phyloP scores from a whole-genome alignment of 2,888 invertebrate species.

The Andrena fulva region DNA sequence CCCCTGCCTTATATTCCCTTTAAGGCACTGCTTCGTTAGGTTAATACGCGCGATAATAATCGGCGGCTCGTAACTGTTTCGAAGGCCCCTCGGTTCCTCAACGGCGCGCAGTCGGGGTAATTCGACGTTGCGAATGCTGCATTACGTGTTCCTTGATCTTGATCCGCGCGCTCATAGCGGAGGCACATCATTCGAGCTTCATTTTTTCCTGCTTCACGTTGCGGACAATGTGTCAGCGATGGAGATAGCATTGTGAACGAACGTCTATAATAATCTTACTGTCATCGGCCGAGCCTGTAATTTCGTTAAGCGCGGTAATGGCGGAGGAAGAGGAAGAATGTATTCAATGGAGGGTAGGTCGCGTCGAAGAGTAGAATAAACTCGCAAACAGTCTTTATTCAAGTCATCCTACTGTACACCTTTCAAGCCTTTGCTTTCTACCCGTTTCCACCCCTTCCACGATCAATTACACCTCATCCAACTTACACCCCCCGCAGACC shows the following conservation, averaged over 20 bases:
- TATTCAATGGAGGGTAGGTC: background rate
- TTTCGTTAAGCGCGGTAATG: conserved; percentile 36
- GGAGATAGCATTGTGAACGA: conserved; percentile 26
- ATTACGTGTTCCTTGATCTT: conserved; percentile 15
- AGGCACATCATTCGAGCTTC: background rate
- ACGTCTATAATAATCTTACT: background rate
- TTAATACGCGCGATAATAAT: conserved; percentile 53
- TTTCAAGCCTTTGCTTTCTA: too few relatives aligned
- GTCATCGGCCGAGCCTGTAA: conserved; percentile 9
- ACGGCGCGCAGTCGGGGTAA: conserved; percentile 1
- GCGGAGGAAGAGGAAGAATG: background rate
- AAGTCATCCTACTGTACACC: too few relatives aligned
- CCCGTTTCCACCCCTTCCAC: background rate
- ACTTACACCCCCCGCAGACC: conserved; percentile 3
- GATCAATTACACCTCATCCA: background rate
- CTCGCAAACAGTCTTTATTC: too few relatives aligned
- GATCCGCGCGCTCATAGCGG: background rate
- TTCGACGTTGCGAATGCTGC: conserved; percentile 3
- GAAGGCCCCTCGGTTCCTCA: conserved; percentile 12
- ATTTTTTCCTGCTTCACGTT: background rate
- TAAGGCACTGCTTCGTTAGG: conserved; percentile 52
- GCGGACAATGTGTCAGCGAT: conserved; percentile 28
- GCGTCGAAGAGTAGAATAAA: background rate
- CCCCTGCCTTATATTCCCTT: conserved; percentile 34
- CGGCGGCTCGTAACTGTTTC: conserved; percentile 48